Base-by-base conservation (phyloP, 2,888 invertebrate species). In the Suillia variegata region DNA sequence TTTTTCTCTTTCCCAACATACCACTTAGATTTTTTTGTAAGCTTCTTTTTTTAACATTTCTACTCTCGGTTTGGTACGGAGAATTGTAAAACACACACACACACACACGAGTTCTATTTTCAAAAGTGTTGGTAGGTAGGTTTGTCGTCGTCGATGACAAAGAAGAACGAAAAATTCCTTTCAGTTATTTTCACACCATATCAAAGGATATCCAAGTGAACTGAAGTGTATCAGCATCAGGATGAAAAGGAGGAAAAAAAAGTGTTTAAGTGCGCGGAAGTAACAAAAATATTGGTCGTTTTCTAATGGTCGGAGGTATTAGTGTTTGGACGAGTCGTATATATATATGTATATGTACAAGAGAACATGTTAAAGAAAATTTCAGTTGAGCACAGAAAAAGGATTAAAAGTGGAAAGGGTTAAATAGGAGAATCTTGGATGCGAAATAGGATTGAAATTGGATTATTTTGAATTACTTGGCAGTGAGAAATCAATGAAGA, bases 221-320 rank as follows among this genome's bases (percentile, higher is more conserved):
- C 73, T 74, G 69, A 69, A 73, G 74, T 71, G 70, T 73, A 22
- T n/a, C 17, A 22, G 8, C 48, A 48, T 18, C 4, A 21, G 22
- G 12, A 5, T 5, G 24, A 8, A 17, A 22, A 50, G n/a, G 6
- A 24, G 24, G 24, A 24, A 24, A 8, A 12, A 20, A 10, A 71
- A 73, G 71, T 70, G 73, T 72, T 72, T 73, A 72, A 72, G 73
- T 72, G 72, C 70, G 70, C 70, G 70, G 70, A 71, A 71, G 71
- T 70, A 70, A 70, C 71, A 66, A 60, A 69, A 10, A 45, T 45
- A 45, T 45, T 45, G 45, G 45, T 20, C 45, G 4, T 3, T 20
- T 45, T 45, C 18, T 6, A 45, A 20, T 45, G 45, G 18, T n/a
- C n/a, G n/a, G n/a, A n/a, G n/a, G n/a, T n/a, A n/a, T n/a, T n/a